These are phyloP conservation scores for Eupsilia transversa DNA, from an alignment of 2,888 invertebrate genomes.

Conservation along the genomic window DNA sequence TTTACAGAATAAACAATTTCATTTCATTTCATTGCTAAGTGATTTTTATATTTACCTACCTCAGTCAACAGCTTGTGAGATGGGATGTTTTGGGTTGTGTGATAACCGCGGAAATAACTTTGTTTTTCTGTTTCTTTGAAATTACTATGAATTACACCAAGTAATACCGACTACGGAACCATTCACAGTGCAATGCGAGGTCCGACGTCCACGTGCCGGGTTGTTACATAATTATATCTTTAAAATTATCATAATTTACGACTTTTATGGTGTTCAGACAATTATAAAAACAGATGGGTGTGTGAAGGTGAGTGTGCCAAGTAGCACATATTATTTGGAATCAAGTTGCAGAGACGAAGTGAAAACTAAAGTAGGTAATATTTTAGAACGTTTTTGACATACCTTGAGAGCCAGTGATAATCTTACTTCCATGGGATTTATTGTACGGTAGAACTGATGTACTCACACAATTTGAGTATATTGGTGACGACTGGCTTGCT, in stretches of 20 bases:
- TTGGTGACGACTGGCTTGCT: conserved; percentile 85
- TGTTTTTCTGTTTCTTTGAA: background rate
- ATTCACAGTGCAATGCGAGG: too few species aligned
- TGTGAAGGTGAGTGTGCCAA: background rate
- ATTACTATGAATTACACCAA: background rate
- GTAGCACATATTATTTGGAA: background rate
- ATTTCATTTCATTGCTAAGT: too few species aligned
- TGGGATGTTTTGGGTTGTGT: background rate
- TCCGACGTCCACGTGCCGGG: background rate
- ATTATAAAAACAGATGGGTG: background rate
- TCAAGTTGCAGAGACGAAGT: background rate
- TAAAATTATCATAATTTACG: background rate
- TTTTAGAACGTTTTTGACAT: conserved; percentile 20
- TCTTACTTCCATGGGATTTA: conserved; percentile 89
- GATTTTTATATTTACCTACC: background rate
- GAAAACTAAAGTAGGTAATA: background rate
- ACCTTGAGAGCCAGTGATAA: conserved; percentile 89
- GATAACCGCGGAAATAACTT: background rate
- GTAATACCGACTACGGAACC: background rate
- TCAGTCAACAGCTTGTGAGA: background rate
- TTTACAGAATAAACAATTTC: too few species aligned
- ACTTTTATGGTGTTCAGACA: background rate
- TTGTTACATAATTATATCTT: background rate
- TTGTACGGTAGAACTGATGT: conserved; percentile 90
- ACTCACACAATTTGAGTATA: conserved; percentile 88